Evolutionary conservation across 2,113 vertebrate species (phyloP).

Genomic region (Psophia crepitans): DNA sequence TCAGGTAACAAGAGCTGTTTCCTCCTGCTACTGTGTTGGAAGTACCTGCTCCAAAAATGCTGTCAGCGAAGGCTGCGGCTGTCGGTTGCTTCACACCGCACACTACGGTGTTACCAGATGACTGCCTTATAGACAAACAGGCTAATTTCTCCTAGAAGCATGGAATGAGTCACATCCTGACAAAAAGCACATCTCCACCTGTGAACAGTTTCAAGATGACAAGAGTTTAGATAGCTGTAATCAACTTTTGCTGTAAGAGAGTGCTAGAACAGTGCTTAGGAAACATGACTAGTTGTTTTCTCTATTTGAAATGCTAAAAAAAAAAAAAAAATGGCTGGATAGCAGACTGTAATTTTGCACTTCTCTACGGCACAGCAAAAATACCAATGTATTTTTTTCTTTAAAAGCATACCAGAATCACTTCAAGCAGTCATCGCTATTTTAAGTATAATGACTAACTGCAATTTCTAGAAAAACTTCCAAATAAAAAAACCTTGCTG

Average conservation of each 20-base stretch:
- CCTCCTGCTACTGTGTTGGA: background rate
- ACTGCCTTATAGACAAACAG: background rate
- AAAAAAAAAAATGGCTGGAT: background rate
- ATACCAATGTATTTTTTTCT: background rate
- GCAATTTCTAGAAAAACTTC: background rate
- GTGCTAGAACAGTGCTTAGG: background rate
- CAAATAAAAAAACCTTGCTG: background rate
- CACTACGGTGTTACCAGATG: background rate
- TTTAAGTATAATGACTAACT: background rate
- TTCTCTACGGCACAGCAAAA: background rate
- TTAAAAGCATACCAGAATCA: background rate
- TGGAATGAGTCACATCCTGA: background rate
- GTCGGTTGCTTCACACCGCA: background rate
- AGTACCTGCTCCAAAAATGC: background rate
- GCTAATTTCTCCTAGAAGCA: background rate
- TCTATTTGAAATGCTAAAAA: too few species aligned
- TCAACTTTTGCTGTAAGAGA: background rate
- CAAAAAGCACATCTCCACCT: background rate
- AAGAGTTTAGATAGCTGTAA: background rate
- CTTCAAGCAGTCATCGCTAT: background rate
- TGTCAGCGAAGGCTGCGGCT: background rate
- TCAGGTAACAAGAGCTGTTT: background rate
- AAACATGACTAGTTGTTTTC: background rate
- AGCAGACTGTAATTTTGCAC: background rate
- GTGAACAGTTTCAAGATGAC: background rate